These are phyloP conservation scores for Limanda limanda DNA, from an alignment of 2,113 vertebrate species.

Conservation along the genomic window DNA sequence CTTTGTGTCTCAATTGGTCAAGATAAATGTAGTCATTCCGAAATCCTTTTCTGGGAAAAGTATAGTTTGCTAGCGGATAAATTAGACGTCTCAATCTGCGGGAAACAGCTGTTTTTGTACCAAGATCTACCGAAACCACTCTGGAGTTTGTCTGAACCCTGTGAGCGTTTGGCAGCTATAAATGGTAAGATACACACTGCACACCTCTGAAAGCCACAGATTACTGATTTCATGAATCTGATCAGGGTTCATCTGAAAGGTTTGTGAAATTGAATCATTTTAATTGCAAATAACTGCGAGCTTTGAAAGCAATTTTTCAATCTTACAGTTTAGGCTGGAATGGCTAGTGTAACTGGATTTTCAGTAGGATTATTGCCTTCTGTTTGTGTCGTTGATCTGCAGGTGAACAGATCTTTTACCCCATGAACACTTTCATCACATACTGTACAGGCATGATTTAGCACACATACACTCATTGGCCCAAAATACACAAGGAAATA, in stretches of 20 bases:
- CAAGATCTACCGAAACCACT: not conserved
- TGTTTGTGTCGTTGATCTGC: slow-evolving; percentile 19
- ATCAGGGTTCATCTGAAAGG: not conserved
- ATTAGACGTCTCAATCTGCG: not conserved
- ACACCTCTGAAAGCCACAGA: not conserved
- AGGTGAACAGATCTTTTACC: slow-evolving; percentile 16
- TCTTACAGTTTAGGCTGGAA: not conserved
- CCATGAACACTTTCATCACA: not conserved
- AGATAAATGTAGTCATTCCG: slow-evolving; percentile 15
- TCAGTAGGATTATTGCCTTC: slow-evolving; percentile 23
- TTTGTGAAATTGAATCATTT: slow-evolving; percentile 4
- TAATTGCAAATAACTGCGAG: slow-evolving; percentile 9
- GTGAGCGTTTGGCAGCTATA: not conserved
- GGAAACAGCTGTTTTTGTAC: slow-evolving; percentile 14
- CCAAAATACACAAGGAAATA: too few relatives aligned
- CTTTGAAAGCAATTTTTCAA: slow-evolving; percentile 10
- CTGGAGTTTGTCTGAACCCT: not conserved
- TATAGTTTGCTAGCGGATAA: slow-evolving; percentile 4
- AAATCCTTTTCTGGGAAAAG: slow-evolving; percentile 10
- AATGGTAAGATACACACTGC: not conserved
- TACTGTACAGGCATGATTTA: not conserved
- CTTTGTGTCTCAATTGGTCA: not conserved
- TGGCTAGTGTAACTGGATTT: slow-evolving; percentile 9
- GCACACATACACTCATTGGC: not conserved
- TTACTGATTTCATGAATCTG: not conserved